Percentiles rank a stretch among this genome's conserved stretches.
phyloP scores from a whole-genome alignment of 1,140 invertebrate species.

The Dreissena polymorpha region DNA sequence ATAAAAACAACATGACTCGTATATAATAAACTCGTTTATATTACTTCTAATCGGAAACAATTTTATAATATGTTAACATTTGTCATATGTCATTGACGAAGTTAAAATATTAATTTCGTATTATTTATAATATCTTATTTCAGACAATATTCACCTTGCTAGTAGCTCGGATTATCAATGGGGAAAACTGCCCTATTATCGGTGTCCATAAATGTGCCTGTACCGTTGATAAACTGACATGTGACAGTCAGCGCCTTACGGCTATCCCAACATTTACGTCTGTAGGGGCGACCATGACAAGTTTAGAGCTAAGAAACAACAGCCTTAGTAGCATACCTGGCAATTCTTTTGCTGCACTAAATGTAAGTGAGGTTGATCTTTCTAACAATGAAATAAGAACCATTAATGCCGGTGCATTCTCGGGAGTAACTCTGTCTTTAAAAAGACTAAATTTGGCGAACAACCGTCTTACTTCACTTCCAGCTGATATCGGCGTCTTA shows the following conservation, averaged over 20 bases:
- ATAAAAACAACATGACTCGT: too few relatives aligned
- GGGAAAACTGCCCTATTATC: background rate
- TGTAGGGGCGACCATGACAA: background rate
- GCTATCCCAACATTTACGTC: background rate
- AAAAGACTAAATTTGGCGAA: constrained; percentile 1
- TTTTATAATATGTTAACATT: too few relatives aligned
- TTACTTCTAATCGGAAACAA: too few relatives aligned
- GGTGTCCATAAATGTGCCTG: constrained; percentile 13
- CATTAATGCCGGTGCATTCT: background rate
- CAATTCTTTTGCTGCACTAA: constrained; percentile 13
- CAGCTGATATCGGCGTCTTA: constrained; percentile 1
- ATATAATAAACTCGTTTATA: too few relatives aligned
- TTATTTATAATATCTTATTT: too few relatives aligned
- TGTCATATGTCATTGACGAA: too few relatives aligned
- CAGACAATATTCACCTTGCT: too few relatives aligned
- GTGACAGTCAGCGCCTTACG: constrained; percentile 1
- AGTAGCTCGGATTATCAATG: too few relatives aligned
- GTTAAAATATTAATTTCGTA: too few relatives aligned
- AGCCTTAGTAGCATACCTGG: background rate
- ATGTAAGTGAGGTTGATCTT: constrained; percentile 19
- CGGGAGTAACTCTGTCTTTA: background rate
- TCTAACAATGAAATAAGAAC: constrained; percentile 17
- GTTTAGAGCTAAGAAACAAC: constrained; percentile 22
- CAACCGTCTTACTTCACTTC: constrained; percentile 28
- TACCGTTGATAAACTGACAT: constrained; percentile 15